Base-by-base conservation (phyloP, 2,113 vertebrate species). In the Naja naja region DNA sequence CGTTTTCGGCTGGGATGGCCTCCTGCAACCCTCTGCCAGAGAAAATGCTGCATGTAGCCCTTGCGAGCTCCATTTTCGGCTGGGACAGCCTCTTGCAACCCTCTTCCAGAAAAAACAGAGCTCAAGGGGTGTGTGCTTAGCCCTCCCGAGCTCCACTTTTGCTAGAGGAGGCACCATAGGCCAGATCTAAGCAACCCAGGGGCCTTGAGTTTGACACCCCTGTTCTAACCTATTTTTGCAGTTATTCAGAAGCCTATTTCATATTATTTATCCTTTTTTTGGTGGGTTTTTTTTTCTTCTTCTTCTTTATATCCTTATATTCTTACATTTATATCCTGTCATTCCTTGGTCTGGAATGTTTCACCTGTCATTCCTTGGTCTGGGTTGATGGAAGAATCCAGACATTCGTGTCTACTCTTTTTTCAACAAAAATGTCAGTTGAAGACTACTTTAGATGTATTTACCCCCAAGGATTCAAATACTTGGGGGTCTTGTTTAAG, bases 391-490 rank as follows among this genome's bases (percentile, higher is more conserved):
- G 22, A 81, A 81, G 34, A 43, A n/a, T 34, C 87, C 87, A 88
- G 49, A 81, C 16, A 87, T 87, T 87, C 7, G 11, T 39, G 56
- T 23, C 20, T 89, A 23, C 9, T 11, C n/a, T 23, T 8, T 43
- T 55, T 39, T 16, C 54, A 58, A 23, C 45, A 53, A 54, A 88
- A 54, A 54, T 20, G 52, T 34, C 43, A 45, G 18, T 87, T 18
- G 22, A 89, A 53, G 20, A 47, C 23, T n/a, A 49, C 30, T 94
- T 95, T 94, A 94, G 95, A 94, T 58, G 94, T 89, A 94, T 95
- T 95, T 95, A 96, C 95, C 95, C 87, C 91, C 92, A 94, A 95
- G 93, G 55, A 95, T 89, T 96, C 95, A 94, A 95, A 94, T 93
- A 94, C 90, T 69, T 34, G 64, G 45, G 1, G 81, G 89, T 96